Base-by-base conservation (phyloP, 2,797 vertebrate species). In the Acrocephalus scirpaceus region DNA sequence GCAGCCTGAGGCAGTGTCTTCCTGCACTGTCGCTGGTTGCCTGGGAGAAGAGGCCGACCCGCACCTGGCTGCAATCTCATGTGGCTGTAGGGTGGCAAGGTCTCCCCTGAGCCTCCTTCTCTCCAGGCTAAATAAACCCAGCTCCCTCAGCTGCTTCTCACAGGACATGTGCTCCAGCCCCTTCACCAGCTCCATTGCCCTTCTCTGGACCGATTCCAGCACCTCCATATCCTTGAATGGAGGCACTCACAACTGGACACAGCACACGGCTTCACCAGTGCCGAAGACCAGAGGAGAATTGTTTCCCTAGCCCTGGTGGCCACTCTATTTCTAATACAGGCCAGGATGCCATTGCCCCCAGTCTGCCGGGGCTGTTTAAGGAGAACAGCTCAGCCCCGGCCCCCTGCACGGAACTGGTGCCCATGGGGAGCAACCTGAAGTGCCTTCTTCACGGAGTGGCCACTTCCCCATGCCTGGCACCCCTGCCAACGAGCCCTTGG, bases 391-490 rank as follows among this genome's bases (percentile, higher is more conserved):
- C 79, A 38, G 10, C 10, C 29, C 14, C 9, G n/a, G 38, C 6
- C 17, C 10, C 5, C 34, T 4, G 12, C 14, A 8, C 19, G 1
- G 34, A 65, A 2, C 4, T 20, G 30, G 16, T 5, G 58, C 40
- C 65, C 44, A 15, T 3, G 4, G 38, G 14, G 5, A 21, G n/a
- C 16, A 26, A 4, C 5, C 5, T 5, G 27, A 15, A 38, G n/a
- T 9, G 3, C 17, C 30, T 38, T 27, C 17, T 4, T n/a, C 26
- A 10, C 2, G 22, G 26, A 7, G 34, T 0, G 9, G 5, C 11
- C 38, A 0, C 19, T 19, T 44, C 5, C 11, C 13, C 30, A 38
- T 12, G 29, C 50, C 23, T 1, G 34, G 32, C 64, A 5, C 16
- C 38, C 13, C 20, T 2, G 3, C 27, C 65, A 2, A 0, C 12